phyloP scores from a whole-genome alignment of 2,797 vertebrate genomes.

The Channa striata region DNA sequence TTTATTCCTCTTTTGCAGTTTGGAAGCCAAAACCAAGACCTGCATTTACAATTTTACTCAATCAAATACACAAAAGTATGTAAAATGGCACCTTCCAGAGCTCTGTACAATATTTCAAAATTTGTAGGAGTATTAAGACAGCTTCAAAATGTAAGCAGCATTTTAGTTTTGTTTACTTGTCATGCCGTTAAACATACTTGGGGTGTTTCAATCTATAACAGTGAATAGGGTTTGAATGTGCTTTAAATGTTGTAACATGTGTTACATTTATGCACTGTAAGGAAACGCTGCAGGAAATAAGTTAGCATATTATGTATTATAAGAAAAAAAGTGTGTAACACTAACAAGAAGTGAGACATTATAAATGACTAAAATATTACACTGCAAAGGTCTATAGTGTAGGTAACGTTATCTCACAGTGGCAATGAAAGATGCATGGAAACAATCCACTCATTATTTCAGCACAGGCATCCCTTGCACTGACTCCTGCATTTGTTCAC shows the following conservation, averaged over 20 bases:
- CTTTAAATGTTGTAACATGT: background rate
- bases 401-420: background rate
- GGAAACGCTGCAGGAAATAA: too few species aligned
- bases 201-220: background rate
- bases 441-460: conserved; percentile 15
- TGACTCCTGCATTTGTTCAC: conserved; percentile 44
- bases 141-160: too few species aligned
- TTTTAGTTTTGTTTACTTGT: too few species aligned
- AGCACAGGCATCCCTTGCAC: conserved; percentile 11
- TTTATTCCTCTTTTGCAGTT: too few species aligned
- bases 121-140: too few species aligned
- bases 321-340: background rate
- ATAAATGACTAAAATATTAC: background rate
- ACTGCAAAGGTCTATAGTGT: background rate
- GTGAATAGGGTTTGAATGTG: background rate
- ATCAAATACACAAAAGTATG: background rate
- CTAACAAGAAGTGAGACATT: background rate
- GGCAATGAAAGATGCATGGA: background rate
- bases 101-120: too few species aligned
- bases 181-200: too few species aligned
- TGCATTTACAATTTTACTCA: background rate
- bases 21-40: too few species aligned
- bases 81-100: background rate
- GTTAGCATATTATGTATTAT: background rate
- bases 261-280: too few species aligned